A percentile compares a stretch with the other conserved stretches of the same genome.
phyloP scores from a whole-genome alignment of 2,797 vertebrate species.

The Oreochromis mossambicus region DNA sequence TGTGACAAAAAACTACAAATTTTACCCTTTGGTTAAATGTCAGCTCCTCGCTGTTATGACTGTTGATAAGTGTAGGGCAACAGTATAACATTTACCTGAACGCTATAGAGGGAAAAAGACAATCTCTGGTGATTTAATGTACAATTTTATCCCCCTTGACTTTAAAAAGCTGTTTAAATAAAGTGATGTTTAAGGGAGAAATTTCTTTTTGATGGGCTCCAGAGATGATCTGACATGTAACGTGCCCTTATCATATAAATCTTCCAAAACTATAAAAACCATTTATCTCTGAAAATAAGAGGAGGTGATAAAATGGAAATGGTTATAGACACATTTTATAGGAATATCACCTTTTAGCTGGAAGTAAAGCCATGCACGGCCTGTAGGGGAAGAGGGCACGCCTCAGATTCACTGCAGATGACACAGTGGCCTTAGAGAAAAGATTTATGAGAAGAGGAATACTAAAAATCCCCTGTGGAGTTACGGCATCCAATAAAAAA shows the following conservation, averaged over 20 bases:
- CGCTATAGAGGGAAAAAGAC: background rate
- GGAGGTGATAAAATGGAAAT: background rate
- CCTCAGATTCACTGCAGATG: background rate
- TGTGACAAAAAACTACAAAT: background rate
- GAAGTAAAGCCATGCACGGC: background rate
- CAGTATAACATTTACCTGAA: background rate
- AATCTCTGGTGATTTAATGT: background rate
- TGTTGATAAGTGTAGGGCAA: background rate
- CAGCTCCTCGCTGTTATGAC: background rate
- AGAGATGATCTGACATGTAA: background rate
- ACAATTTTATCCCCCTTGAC: background rate
- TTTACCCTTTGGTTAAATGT: background rate
- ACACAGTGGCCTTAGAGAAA: background rate
- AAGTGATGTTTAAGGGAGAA: background rate
- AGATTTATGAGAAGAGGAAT: slow-evolving; percentile 10
- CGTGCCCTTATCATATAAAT: background rate
- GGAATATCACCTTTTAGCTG: background rate
- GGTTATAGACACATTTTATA: background rate
- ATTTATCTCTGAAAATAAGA: background rate
- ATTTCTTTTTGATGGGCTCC: background rate
- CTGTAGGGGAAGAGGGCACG: background rate
- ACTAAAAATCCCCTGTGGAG: background rate
- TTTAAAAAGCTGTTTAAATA: background rate
- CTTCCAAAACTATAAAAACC: background rate
- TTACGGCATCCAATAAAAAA: background rate